Percentiles rank a stretch among this genome's conserved stretches.
Conservation (phyloP, 1,140 invertebrate species). For the Drosophila varians region DNA sequence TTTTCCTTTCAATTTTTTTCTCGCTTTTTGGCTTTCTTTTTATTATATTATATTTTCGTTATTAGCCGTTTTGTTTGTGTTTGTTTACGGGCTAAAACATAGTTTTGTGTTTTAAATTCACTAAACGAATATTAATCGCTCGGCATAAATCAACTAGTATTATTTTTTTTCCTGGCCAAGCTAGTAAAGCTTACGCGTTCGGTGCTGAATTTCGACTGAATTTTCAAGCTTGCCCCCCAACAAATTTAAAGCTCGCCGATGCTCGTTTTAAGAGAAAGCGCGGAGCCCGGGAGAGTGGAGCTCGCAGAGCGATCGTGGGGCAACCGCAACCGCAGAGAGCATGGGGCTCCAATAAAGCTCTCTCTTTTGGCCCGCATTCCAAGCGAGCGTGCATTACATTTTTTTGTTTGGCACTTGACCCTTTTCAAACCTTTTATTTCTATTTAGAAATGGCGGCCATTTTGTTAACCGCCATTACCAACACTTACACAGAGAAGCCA, state of each 20-base stretch:
- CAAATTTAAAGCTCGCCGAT: slow-evolving; percentile 56
- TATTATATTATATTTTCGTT: not conserved
- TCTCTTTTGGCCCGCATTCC: slow-evolving; percentile 48
- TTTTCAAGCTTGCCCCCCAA: slow-evolving; percentile 50
- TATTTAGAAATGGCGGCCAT: too few species aligned
- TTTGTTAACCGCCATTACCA: too few species aligned
- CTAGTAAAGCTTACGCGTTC: slow-evolving; percentile 55
- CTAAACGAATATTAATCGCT: slow-evolving; percentile 31
- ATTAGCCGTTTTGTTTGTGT: not conserved
- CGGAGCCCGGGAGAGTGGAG: not conserved
- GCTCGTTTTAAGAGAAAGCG: not conserved
- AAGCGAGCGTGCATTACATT: slow-evolving; percentile 35
- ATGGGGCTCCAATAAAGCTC: not conserved
- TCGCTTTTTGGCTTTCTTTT: slow-evolving; percentile 5
- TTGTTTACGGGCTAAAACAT: slow-evolving; percentile 9
- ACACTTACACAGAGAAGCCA: too few species aligned
- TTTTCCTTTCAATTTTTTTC: slow-evolving; percentile 5
- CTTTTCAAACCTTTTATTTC: too few species aligned
- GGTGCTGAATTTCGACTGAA: slow-evolving; percentile 46
- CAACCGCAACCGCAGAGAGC: not conserved
- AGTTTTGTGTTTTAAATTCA: slow-evolving; percentile 34
- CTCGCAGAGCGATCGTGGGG: slow-evolving; percentile 1
- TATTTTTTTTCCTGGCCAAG: slow-evolving; percentile 7
- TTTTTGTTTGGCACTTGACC: too few species aligned
- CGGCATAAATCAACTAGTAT: slow-evolving; percentile 22